Base-by-base conservation (phyloP, 30 jellyfish, hydroid and myxozoan species). In the Mastigias papua region DNA sequence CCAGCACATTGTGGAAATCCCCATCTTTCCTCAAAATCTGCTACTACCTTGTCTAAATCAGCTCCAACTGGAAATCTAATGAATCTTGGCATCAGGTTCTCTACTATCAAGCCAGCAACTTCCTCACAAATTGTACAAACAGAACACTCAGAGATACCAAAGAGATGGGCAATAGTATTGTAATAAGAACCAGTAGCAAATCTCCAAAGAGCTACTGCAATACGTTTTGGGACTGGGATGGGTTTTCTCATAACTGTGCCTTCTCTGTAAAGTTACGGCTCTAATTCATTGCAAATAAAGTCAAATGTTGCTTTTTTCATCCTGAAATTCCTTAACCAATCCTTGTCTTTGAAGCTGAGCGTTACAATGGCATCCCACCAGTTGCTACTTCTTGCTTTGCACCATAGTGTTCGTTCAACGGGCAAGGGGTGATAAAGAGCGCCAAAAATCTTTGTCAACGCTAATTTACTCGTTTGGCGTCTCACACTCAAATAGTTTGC, bases 1-100 rank as follows among this genome's bases (percentile, higher is more conserved):
- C 86, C 92, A 42, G 42, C 78, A 48, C 84, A 62, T 48, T 82
- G 92, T 25, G 92, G 92, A 82, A 67, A 82, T 19, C 73, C 86
- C 92, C 92, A 82, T 37, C 54, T 68, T 48, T 54, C 27, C 31
- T 82, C 60, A 69, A 82, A 69, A 65, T 49, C 0, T 23, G 49
- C 1, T 0, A 82, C 65, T 20, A 35, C 78, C 69, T 28, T 4
- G n/a, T 48, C 42, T 4, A 57, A 46, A 4, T 82, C 77, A 1
- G 22, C 35, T 2, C 67, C 42, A 35, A 31, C 0, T 10, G 92
- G 92, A 8, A 82, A 22, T 48, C 51, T 67, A n/a, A 82, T 49
- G 73, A 13, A 82, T 54, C 33, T 82, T 66, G 86, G 77, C 86
- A 50, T 25, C 68, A 82, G 16, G 26, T 9, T 9, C 17, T n/a